Percentiles rank a stretch among this genome's conserved stretches.
Evolutionary conservation across 2,797 vertebrate species (phyloP).

Genomic region (Cuculus canorus): DNA sequence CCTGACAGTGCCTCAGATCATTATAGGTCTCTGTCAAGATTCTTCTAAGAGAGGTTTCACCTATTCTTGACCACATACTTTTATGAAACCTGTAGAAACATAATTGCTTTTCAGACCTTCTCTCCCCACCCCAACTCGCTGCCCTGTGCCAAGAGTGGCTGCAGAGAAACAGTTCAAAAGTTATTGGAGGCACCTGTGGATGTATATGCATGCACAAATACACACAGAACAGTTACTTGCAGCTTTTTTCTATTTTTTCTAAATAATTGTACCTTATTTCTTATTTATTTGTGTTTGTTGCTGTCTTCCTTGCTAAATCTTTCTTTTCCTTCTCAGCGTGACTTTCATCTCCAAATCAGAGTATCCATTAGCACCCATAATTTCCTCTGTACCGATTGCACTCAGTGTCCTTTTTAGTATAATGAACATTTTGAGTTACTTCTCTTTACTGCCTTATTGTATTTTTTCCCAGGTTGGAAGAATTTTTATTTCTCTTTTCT

Average conservation of each 20-base stretch:
- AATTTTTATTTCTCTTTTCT: background rate
- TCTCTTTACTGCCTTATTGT: background rate
- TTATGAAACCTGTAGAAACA: constrained; percentile 22
- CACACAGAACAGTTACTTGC: background rate
- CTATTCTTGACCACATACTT: background rate
- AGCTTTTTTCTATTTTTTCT: background rate
- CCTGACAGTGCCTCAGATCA: background rate
- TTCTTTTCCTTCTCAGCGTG: background rate
- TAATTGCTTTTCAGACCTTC: background rate
- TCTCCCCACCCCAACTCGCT: too few relatives aligned
- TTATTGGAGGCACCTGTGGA: background rate
- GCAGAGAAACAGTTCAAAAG: background rate
- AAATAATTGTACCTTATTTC: background rate
- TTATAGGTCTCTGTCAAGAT: background rate
- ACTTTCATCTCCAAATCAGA: background rate
- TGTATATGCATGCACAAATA: background rate
- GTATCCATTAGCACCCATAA: background rate
- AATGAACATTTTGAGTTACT: background rate
- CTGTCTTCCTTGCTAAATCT: background rate
- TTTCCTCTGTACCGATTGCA: background rate
- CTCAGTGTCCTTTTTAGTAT: background rate
- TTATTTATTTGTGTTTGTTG: background rate
- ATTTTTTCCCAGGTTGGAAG: background rate
- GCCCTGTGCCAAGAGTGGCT: background rate
- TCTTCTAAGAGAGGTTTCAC: background rate